phyloP scores from a whole-genome alignment of 2,797 vertebrate genomes.

The Gambusia yucatana region DNA sequence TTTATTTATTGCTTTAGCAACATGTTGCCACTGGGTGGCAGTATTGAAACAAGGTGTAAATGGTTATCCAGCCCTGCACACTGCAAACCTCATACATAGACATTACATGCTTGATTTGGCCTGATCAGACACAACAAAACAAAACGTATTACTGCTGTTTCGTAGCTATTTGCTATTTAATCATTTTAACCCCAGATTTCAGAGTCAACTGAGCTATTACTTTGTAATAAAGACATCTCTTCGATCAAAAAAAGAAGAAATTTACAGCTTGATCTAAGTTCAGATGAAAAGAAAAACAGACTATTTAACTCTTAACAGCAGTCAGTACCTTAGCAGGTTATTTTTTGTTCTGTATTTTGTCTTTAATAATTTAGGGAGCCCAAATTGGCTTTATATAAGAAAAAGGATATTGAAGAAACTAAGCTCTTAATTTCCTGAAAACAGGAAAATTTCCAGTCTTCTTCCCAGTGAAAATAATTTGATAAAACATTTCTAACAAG shows the following conservation, averaged over 20 bases:
- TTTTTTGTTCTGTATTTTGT: background rate
- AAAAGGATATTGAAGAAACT: background rate
- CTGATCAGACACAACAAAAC: background rate
- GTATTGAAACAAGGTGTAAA: constrained; percentile 33
- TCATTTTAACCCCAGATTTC: background rate
- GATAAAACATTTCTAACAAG: background rate
- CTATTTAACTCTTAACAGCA: background rate
- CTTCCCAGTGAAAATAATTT: background rate
- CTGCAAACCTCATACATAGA: background rate
- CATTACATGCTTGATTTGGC: background rate
- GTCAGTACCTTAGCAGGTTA: background rate
- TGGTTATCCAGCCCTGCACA: constrained; percentile 42
- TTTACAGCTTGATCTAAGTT: background rate
- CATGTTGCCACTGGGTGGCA: constrained; percentile 70
- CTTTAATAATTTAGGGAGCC: background rate
- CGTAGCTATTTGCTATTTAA: background rate
- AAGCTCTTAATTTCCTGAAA: background rate
- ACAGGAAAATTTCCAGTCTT: background rate
- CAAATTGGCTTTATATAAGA: background rate
- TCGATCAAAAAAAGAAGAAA: background rate
- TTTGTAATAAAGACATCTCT: background rate
- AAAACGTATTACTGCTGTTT: background rate
- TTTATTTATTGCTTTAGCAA: constrained; percentile 53
- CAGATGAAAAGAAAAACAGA: background rate
- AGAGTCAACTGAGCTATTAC: background rate